Percentiles rank a stretch among this genome's conserved stretches.
These are phyloP conservation scores for Rhodophaea formosa DNA, from an alignment of 2,888 invertebrate genomes.

Conservation along the genomic window DNA sequence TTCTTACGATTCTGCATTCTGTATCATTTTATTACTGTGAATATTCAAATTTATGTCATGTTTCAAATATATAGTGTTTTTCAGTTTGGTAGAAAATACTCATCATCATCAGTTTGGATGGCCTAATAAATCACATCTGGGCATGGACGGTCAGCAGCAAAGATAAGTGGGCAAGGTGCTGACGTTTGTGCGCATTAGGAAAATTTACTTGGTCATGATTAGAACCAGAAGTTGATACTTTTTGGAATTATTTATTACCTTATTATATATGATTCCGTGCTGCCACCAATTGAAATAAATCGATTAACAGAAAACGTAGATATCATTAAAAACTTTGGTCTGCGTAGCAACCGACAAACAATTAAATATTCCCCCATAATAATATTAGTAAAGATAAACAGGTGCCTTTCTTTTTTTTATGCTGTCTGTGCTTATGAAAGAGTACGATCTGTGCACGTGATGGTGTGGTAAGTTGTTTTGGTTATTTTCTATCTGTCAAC, in stretches of 20 bases:
- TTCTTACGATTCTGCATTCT: neutral
- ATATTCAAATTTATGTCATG: too few relatives aligned
- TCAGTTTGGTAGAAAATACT: too few relatives aligned
- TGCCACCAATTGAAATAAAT: too few relatives aligned
- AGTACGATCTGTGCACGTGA: conserved; percentile 6
- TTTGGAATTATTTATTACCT: too few relatives aligned
- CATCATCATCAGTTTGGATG: conserved; percentile 38
- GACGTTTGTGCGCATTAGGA: conserved; percentile 4
- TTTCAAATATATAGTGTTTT: too few relatives aligned
- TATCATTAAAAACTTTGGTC: too few relatives aligned
- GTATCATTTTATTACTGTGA: too few relatives aligned
- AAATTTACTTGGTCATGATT: conserved; percentile 8
- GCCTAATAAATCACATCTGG: conserved; percentile 39
- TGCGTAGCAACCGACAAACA: too few relatives aligned
- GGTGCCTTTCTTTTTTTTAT: neutral
- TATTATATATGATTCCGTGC: too few relatives aligned
- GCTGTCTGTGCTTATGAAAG: conserved; percentile 2
- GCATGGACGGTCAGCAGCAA: conserved; percentile 2
- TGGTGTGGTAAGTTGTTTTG: conserved; percentile 13
- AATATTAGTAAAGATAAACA: too few relatives aligned
- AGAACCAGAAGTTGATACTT: neutral
- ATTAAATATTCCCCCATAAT: too few relatives aligned
- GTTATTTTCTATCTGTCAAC: conserved; percentile 4
- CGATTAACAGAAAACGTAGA: too few relatives aligned
- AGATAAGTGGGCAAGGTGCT: conserved; percentile 16